Base-by-base conservation (phyloP, 2,113 vertebrate species). In the Taxidea taxus region DNA sequence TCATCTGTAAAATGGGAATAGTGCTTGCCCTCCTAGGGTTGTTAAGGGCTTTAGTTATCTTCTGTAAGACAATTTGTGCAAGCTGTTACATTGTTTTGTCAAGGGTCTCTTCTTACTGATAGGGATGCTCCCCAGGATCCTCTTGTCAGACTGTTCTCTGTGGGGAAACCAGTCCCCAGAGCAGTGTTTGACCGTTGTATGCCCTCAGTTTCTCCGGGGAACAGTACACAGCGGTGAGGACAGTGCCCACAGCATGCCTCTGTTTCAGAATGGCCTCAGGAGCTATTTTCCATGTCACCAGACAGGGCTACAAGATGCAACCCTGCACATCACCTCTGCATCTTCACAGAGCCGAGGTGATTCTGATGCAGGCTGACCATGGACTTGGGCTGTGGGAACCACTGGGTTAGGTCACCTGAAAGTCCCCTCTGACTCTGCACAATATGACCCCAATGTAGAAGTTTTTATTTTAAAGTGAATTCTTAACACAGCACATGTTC, bases 201-300 rank as follows among this genome's bases (percentile, higher is more conserved):
- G 37, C 15, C 58, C 4, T 47, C 37, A 3, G 6, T 93, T 25
- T 42, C 72, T 78, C 37, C 15, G 14, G 31, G 37, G 49, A 94
- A 37, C n/a, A 7, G 29, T 25, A 31, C 18, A 1, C 14, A 0
- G 25, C 37, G 14, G 47, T 12, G 49, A 18, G 42, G 39, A 23
- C 4, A 2, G 34, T 16, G 51, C 49, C 34, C 39, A 18, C 25
- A 34, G 39, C 6, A 6, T 16, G 18, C 23, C 60, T 18, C 12
- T 47, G 56, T n/a, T 44, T 78, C 93, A 58, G 70, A 70, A 47
- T 6, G 18, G 70, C 78, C 64, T 47, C 20, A 2, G 42, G 34
- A 34, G 15, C 13, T n/a, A 4, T 13, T 12, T 25, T 9, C 6
- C 7, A 3, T 4, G 3, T 44, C 16, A 13, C 34, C 13, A 21